These are phyloP conservation scores for Thalassarche chlororhynchos DNA, from an alignment of 2,113 vertebrate species.

Conservation along the genomic window DNA sequence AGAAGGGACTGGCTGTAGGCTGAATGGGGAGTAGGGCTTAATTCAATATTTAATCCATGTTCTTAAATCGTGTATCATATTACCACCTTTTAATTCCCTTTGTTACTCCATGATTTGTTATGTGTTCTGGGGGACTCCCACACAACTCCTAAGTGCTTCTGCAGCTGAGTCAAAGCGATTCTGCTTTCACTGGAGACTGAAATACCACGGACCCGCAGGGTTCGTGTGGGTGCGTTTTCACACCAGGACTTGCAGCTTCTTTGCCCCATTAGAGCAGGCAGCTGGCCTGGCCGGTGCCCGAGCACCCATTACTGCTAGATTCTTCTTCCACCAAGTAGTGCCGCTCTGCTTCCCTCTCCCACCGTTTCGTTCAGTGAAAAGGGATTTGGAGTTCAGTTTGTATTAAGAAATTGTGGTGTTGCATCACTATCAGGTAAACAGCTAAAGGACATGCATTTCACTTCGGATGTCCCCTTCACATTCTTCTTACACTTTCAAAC, in stretches of 20 bases:
- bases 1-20: neutral
- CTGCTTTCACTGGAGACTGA: neutral
- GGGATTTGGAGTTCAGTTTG: neutral
- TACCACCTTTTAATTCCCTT: constrained; percentile 41
- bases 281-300: neutral
- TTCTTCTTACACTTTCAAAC: neutral
- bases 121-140: constrained; percentile 20
- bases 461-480: neutral
- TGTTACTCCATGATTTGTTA: constrained; percentile 56
- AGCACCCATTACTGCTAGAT: neutral
- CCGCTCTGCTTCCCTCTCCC: neutral
- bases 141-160: constrained; percentile 36
- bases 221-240: neutral
- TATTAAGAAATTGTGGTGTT: neutral
- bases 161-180: constrained; percentile 12
- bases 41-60: neutral
- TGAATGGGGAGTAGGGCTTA: neutral
- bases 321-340: neutral
- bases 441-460: neutral
- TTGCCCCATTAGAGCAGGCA: neutral
- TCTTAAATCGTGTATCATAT: neutral
- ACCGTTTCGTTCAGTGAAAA: neutral
- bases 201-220: fast-evolving
- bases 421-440: neutral
- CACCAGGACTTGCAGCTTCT: neutral